Evolutionary conservation across 2,888 invertebrate species (phyloP).

Genomic region (Abscondita cerata): DNA sequence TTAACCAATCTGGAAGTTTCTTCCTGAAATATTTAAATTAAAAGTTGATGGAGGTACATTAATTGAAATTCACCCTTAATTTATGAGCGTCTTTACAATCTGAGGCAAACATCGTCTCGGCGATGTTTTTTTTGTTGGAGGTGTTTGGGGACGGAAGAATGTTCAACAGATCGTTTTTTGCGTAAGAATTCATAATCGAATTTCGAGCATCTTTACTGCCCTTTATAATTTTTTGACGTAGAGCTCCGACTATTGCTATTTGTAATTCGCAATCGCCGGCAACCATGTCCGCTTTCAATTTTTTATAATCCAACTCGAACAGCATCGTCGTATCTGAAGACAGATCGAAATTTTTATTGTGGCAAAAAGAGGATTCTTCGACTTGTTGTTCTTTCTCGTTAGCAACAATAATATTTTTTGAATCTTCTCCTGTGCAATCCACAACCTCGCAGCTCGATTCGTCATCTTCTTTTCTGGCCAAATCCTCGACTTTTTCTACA

Average conservation of each 20-base stretch:
- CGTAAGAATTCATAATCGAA: not conserved
- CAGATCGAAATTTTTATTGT: too few relatives aligned
- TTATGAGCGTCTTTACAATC: not conserved
- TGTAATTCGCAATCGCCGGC: not conserved
- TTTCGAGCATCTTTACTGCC: too few relatives aligned
- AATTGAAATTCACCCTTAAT: not conserved
- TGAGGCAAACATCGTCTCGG: not conserved
- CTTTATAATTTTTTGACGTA: not conserved
- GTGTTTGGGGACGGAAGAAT: not conserved
- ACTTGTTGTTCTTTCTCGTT: too few relatives aligned
- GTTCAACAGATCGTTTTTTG: not conserved
- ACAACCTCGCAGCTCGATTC: too few relatives aligned
- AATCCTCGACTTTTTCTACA: too few relatives aligned
- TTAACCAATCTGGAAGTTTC: constrained; percentile 68
- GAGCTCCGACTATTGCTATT: not conserved
- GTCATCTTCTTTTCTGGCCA: too few relatives aligned
- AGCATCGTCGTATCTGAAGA: too few relatives aligned
- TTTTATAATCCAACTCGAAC: not conserved
- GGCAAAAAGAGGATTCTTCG: too few relatives aligned
- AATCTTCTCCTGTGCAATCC: too few relatives aligned
- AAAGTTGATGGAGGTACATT: not conserved
- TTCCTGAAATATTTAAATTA: constrained; percentile 58
- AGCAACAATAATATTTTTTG: too few relatives aligned
- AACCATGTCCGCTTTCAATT: not conserved
- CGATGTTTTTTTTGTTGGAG: not conserved